A percentile compares a stretch with the other conserved stretches of the same genome.
Evolutionary conservation across 2,113 vertebrate genomes (phyloP).

Genomic region (Anguilla japonica): DNA sequence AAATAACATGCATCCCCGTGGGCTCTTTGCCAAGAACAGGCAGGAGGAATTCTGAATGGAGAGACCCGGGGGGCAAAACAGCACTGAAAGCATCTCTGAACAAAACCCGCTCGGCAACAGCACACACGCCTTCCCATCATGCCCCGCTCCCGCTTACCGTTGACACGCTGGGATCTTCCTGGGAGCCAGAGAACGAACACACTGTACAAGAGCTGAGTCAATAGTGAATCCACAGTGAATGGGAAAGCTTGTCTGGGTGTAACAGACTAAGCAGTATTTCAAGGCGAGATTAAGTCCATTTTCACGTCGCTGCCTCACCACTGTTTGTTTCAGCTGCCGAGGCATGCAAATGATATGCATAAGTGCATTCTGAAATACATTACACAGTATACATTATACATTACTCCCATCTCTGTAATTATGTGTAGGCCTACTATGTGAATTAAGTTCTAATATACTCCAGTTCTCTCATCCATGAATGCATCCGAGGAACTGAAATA

Average conservation of each 20-base stretch:
- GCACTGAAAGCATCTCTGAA: background rate
- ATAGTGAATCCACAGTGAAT: background rate
- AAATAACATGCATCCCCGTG: background rate
- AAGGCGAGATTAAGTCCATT: background rate
- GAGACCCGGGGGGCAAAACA: slow-evolving; percentile 1
- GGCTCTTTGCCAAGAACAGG: background rate
- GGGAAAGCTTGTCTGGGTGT: background rate
- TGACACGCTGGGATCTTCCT: background rate
- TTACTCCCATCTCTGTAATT: background rate
- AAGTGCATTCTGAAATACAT: background rate
- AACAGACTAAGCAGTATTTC: background rate
- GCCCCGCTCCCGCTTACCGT: background rate
- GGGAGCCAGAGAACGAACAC: background rate
- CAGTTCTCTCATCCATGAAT: background rate
- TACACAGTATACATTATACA: background rate
- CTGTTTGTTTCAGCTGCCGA: background rate
- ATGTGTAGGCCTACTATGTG: background rate
- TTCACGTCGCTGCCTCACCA: background rate
- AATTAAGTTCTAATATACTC: background rate
- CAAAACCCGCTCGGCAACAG: background rate
- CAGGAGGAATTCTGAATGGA: background rate
- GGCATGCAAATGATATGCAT: background rate
- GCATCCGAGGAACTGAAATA: background rate
- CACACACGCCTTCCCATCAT: background rate
- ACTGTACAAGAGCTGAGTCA: background rate